phyloP scores from a whole-genome alignment of 1,140 invertebrate genomes.

The Artemia franciscana region DNA sequence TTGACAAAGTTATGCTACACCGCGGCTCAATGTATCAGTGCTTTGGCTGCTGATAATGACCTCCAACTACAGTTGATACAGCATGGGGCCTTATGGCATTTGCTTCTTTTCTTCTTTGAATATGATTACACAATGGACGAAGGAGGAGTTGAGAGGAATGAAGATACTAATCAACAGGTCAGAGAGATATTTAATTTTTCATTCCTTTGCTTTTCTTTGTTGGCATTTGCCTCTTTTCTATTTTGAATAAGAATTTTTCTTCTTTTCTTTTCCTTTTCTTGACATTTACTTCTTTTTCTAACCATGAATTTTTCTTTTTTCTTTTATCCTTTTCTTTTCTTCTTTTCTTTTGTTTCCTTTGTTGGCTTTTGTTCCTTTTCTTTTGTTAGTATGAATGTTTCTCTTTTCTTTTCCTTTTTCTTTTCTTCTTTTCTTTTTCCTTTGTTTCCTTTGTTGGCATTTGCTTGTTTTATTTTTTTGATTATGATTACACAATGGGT shows the following conservation, averaged over 20 bases:
- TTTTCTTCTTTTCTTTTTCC: too few species aligned
- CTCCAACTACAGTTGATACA: slow-evolving; percentile 76
- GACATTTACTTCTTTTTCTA: too few species aligned
- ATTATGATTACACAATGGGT: slow-evolving; percentile 91
- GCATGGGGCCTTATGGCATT: slow-evolving; percentile 74
- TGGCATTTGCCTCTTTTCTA: background rate
- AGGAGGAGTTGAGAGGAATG: slow-evolving; percentile 64
- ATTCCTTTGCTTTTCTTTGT: background rate
- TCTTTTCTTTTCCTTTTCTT: background rate
- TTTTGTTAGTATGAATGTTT: too few species aligned
- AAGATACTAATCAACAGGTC: slow-evolving; percentile 62
- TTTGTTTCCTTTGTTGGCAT: too few species aligned
- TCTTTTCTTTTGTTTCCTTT: background rate
- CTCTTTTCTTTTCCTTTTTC: too few species aligned
- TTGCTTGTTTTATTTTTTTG: slow-evolving; percentile 70
- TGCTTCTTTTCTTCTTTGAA: slow-evolving; percentile 70
- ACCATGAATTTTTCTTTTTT: background rate
- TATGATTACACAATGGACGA: slow-evolving; percentile 97
- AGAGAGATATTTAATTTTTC: slow-evolving; percentile 7
- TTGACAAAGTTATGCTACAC: slow-evolving; percentile 49
- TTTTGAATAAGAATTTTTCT: background rate
- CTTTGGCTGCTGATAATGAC: slow-evolving; percentile 51
- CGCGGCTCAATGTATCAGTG: slow-evolving; percentile 61
- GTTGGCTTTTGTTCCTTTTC: background rate
- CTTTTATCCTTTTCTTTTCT: background rate